Evolutionary conservation across 2,888 invertebrate species (phyloP).

Genomic region (Caenorhabditis angaria): DNA sequence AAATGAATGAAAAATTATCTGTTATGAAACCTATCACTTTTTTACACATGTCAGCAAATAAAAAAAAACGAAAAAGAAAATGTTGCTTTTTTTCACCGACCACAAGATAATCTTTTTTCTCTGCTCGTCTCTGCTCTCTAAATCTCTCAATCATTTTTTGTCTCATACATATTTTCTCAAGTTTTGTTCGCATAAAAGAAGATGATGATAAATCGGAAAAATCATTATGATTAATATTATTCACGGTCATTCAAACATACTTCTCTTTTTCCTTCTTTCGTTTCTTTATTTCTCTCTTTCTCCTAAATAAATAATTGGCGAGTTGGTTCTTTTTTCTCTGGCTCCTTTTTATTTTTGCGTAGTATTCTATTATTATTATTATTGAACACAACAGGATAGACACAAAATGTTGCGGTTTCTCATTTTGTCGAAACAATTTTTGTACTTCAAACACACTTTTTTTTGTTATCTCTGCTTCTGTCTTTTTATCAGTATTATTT

Average conservation of each 20-base stretch:
- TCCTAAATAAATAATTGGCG: no score
- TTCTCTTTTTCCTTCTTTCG: background rate
- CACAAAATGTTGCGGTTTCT: background rate
- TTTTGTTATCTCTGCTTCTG: background rate
- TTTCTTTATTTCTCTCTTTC: background rate
- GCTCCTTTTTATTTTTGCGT: no score
- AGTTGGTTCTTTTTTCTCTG: no score
- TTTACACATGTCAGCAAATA: no score
- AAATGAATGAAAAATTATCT: no score
- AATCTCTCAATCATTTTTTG: slow-evolving; percentile 15
- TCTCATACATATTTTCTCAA: slow-evolving; percentile 2
- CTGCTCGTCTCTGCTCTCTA: slow-evolving; percentile 5
- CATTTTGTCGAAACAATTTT: background rate
- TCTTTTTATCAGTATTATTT: background rate
- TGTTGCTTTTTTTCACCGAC: slow-evolving; percentile 8
- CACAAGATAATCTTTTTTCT: slow-evolving; percentile 5
- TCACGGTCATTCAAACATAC: background rate
- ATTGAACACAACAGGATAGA: background rate
- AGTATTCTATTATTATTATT: no score
- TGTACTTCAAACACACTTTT: no score
- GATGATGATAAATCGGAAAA: slow-evolving; percentile 13
- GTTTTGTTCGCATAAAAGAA: no score
- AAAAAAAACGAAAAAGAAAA: background rate
- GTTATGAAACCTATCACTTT: no score
- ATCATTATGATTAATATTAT: background rate